Evolutionary conservation across 2,113 vertebrate species (phyloP).

Genomic region (Boleophthalmus pectinirostris): DNA sequence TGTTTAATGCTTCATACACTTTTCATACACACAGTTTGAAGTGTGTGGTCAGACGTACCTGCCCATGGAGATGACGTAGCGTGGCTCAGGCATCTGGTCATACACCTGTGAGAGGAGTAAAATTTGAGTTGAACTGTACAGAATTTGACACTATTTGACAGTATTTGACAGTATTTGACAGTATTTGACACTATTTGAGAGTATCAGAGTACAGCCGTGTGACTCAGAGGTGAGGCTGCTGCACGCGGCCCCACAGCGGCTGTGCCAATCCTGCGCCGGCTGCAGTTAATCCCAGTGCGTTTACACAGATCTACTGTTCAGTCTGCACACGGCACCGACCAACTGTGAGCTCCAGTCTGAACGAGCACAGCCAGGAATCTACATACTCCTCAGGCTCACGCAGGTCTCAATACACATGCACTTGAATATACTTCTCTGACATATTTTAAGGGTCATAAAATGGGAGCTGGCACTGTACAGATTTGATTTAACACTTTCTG

Average conservation of each 20-base stretch:
- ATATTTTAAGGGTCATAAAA: no score
- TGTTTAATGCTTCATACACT: no score
- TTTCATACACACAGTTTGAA: neutral
- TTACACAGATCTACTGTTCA: slow-evolving; percentile 50
- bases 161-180: slow-evolving; percentile 29
- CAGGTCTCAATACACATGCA: no score
- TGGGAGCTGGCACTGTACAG: no score
- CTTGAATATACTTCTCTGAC: no score
- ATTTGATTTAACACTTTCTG: no score
- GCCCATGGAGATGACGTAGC: slow-evolving; percentile 97
- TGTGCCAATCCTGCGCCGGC: slow-evolving; percentile 31
- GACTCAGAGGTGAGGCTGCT: slow-evolving; percentile 27
- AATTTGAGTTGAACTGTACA: slow-evolving; percentile 34
- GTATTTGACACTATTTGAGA: slow-evolving; percentile 27
- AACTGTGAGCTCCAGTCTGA: neutral
- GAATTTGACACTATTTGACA: no score
- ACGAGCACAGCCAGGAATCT: neutral
- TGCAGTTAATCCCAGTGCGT: slow-evolving; percentile 53
- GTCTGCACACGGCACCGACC: neutral
- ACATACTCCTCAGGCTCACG: no score
- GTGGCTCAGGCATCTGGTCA: slow-evolving; percentile 97
- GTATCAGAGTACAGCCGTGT: slow-evolving; percentile 26
- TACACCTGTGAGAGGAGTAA: slow-evolving; percentile 83
- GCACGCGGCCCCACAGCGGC: slow-evolving; percentile 19
- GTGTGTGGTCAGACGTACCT: slow-evolving; percentile 77